These are phyloP conservation scores for Montipora capricornis DNA, from an alignment of 64 coral and sea anemone genomes.

Conservation along the genomic window DNA sequence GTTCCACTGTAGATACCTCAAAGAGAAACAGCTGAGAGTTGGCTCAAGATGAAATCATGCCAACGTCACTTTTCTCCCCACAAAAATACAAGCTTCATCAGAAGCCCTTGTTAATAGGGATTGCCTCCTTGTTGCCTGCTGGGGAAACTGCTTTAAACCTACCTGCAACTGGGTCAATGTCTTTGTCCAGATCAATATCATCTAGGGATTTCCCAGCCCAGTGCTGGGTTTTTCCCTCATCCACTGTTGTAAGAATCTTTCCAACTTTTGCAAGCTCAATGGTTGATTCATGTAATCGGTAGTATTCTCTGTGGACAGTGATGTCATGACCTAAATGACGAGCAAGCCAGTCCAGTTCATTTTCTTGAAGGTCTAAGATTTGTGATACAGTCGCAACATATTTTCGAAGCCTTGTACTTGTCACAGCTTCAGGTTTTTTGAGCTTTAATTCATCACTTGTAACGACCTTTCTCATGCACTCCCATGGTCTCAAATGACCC, in stretches of 20 bases:
- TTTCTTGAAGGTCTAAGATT: constrained; percentile 47
- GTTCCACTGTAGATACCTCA: no score
- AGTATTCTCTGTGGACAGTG: constrained; percentile 52
- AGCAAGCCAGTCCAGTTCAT: constrained; percentile 53
- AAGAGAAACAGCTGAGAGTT: no score
- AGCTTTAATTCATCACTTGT: constrained; percentile 32
- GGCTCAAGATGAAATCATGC: no score
- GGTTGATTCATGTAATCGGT: constrained; percentile 68
- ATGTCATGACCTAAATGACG: constrained; percentile 56
- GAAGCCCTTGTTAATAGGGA: no score
- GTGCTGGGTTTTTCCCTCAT: constrained; percentile 36
- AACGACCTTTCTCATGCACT: constrained; percentile 64
- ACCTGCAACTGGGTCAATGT: constrained; percentile 39
- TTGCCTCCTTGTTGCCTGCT: background rate
- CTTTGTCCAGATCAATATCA: constrained; percentile 48
- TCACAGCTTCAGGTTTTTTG: constrained; percentile 62
- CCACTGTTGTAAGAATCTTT: constrained; percentile 54
- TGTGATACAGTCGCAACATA: constrained; percentile 53
- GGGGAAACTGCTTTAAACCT: background rate
- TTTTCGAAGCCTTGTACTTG: constrained; percentile 55
- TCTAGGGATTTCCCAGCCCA: constrained; percentile 61
- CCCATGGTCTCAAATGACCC: constrained; percentile 53
- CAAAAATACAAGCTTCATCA: no score
- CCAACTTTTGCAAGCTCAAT: constrained; percentile 68
- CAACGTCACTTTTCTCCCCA: no score